Conservation (phyloP, 2,888 invertebrate genomes). For the Drosophila sordidapex region DNA sequence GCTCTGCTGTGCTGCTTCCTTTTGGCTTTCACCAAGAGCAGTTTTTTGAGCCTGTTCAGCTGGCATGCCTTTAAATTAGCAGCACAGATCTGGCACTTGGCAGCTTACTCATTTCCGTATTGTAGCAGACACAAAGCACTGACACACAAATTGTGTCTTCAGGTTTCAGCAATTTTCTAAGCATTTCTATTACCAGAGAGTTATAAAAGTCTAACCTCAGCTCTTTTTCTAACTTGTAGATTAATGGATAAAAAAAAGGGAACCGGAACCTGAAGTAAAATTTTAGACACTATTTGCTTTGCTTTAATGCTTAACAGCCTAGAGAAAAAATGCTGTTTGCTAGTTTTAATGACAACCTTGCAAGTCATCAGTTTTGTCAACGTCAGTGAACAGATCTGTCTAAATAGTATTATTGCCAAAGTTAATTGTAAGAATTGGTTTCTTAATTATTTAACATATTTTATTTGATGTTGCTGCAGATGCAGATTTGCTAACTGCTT, state of each 20-base stretch:
- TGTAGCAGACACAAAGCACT: constrained; percentile 2
- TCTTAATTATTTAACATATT: neutral
- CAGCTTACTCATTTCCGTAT: constrained; percentile 26
- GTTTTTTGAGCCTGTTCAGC: constrained; percentile 27
- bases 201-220: neutral
- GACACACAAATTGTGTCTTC: constrained; percentile 9
- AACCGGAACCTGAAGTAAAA: neutral
- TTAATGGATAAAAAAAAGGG: neutral
- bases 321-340: neutral
- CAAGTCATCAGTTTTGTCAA: neutral
- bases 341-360: neutral
- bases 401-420: neutral
- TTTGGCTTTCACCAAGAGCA: constrained; percentile 70
- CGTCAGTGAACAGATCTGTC: neutral
- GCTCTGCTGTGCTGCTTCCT: constrained; percentile 41
- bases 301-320: neutral
- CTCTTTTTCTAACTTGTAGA: neutral
- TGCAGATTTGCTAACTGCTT: constrained; percentile 1
- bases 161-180: neutral
- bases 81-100: constrained; percentile 26
- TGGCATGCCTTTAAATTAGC: constrained; percentile 61
- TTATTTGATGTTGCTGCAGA: neutral
- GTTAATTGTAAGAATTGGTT: neutral
- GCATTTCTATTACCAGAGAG: neutral
- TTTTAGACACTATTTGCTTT: neutral